phyloP scores from a whole-genome alignment of 2,888 invertebrate species.

The Pollenia labialis region DNA sequence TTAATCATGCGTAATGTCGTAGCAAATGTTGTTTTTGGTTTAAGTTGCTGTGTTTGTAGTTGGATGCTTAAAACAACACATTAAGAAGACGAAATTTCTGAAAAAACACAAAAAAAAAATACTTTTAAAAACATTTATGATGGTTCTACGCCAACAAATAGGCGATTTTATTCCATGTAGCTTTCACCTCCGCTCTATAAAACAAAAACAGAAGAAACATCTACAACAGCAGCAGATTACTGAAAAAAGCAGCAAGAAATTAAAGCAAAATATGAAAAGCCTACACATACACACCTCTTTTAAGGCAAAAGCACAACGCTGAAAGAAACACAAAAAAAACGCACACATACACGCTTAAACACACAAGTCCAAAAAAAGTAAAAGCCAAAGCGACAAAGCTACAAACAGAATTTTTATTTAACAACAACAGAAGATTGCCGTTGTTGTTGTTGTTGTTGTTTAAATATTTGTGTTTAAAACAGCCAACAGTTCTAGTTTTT shows the following conservation, averaged over 20 bases:
- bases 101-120: constrained; percentile 19
- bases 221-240: constrained; percentile 25
- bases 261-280: constrained; percentile 62
- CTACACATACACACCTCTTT: constrained; percentile 62
- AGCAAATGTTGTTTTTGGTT: constrained; percentile 30
- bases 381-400: constrained; percentile 68
- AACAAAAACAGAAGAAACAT: constrained; percentile 20
- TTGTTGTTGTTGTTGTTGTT: constrained; percentile 14
- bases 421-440: constrained; percentile 57
- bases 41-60: constrained; percentile 3
- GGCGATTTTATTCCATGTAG: constrained; percentile 46
- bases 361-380: constrained; percentile 57
- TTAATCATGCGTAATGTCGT: constrained; percentile 69
- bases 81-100: constrained; percentile 27
- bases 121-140: constrained; percentile 26
- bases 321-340: background rate
- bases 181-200: constrained; percentile 67
- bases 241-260: constrained; percentile 32
- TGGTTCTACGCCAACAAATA: constrained; percentile 35
- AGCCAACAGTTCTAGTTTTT: constrained; percentile 50
- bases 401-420: constrained; percentile 65
- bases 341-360: constrained; percentile 6
- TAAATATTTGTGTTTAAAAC: constrained; percentile 16
- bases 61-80: constrained; percentile 23
- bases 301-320: constrained; percentile 32